Conservation (phyloP, 2,888 invertebrate species). For the Ennomos quercinarius region DNA sequence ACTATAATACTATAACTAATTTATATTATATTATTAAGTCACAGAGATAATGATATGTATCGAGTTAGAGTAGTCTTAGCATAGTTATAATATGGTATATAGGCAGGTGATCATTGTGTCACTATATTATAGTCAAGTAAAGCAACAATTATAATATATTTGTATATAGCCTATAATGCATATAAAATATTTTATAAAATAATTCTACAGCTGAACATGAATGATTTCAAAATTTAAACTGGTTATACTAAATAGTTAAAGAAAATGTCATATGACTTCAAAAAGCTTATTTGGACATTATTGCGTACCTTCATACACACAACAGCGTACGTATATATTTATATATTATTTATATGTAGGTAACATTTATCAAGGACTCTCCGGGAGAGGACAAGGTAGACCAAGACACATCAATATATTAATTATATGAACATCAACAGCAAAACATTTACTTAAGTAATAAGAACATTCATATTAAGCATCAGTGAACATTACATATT, state of each 20-base stretch:
- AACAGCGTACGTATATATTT: conserved; percentile 5
- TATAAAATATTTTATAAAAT: conserved; percentile 37
- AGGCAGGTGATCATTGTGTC: conserved; percentile 44
- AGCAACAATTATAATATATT: conserved; percentile 41
- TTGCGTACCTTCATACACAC: conserved; percentile 7
- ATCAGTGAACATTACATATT: conserved; percentile 2
- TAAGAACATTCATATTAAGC: not conserved
- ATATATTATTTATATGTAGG: not conserved
- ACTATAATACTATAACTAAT: conserved; percentile 53
- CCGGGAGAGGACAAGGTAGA: conserved; percentile 8
- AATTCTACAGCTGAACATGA: conserved; percentile 18
- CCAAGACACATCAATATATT: conserved; percentile 13
- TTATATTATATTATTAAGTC: conserved; percentile 55
- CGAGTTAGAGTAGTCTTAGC: conserved; percentile 54
- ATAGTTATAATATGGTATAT: conserved; percentile 41
- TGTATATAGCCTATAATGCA: conserved; percentile 40
- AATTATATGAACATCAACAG: conserved; percentile 14
- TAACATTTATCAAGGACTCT: conserved; percentile 24
- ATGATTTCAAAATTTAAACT: conserved; percentile 3
- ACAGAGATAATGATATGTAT: conserved; percentile 64
- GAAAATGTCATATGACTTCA: conserved; percentile 26
- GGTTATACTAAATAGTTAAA: conserved; percentile 10
- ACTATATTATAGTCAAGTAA: conserved; percentile 34
- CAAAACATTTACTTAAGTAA: not conserved
- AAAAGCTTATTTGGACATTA: conserved; percentile 33